phyloP scores from a whole-genome alignment of 2,113 vertebrate genomes.

The Todiramphus chloris region DNA sequence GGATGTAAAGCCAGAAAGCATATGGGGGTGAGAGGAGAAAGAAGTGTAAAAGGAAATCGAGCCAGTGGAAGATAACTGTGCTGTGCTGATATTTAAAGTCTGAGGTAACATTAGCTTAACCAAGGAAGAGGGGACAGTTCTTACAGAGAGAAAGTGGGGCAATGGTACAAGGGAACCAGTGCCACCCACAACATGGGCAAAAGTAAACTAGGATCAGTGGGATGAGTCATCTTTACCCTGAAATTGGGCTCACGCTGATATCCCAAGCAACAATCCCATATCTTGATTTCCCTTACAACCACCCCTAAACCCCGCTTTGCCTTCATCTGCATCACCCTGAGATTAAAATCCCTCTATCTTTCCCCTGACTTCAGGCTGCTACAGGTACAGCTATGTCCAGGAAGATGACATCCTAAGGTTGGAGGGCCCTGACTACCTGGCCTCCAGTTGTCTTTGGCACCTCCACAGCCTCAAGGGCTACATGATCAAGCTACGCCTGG shows the following conservation, averaged over 20 bases:
- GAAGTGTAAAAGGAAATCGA: not conserved
- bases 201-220: not conserved
- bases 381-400: slow-evolving; percentile 81
- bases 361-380: slow-evolving; percentile 81
- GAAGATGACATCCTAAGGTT: slow-evolving; percentile 69
- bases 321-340: not conserved
- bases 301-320: not conserved
- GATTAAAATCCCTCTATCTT: not conserved
- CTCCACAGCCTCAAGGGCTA: slow-evolving; percentile 78
- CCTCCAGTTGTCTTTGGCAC: slow-evolving; percentile 90
- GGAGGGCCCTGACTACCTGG: slow-evolving; percentile 81
- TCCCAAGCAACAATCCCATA: not conserved
- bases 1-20: not conserved
- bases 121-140: not conserved
- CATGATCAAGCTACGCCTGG: slow-evolving; percentile 85
- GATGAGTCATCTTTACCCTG: not conserved
- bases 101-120: not conserved
- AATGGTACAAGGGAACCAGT: not conserved
- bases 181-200: not conserved
- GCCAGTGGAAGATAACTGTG: not conserved
- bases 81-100: not conserved
- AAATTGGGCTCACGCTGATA: not conserved
- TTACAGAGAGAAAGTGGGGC: not conserved
- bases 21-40: not conserved
- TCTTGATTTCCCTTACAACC: not conserved